Conservation (phyloP, 2,113 vertebrate genomes). For the Oncorhynchus tshawytscha region DNA sequence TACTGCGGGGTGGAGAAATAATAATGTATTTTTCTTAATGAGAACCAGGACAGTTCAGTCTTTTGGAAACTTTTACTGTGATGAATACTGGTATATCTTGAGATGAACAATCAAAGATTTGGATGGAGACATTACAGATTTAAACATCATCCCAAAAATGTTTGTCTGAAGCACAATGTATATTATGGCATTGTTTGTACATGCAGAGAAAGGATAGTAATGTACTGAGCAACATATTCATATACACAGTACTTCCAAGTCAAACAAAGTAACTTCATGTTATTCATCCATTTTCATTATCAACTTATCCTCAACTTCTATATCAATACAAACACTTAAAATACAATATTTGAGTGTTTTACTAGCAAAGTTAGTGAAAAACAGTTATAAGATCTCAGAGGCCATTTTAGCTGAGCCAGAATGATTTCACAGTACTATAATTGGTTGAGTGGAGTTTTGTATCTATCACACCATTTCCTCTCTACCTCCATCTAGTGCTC, state of each 20-base stretch:
- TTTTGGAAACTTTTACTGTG: not conserved
- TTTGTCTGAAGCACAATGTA: no score
- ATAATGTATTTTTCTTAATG: not conserved
- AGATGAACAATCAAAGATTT: not conserved
- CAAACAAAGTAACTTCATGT: not conserved
- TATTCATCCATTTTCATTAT: no score
- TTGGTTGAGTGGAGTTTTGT: not conserved
- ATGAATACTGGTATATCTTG: not conserved
- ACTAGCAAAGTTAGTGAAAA: not conserved
- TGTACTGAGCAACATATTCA: not conserved
- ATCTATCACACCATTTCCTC: not conserved
- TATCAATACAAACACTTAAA: not conserved
- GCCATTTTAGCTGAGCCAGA: not conserved
- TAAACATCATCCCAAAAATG: no score
- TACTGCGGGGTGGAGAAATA: not conserved
- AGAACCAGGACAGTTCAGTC: not conserved
- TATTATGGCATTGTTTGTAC: no score
- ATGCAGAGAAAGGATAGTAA: no score
- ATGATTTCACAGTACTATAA: not conserved
- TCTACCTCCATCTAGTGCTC: conserved; percentile 59
- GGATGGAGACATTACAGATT: no score
- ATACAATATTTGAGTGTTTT: not conserved
- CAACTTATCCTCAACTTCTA: no score
- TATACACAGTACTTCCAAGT: not conserved
- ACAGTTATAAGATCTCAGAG: not conserved